phyloP scores from a whole-genome alignment of 2,888 invertebrate genomes.

The Spilarctia lutea region DNA sequence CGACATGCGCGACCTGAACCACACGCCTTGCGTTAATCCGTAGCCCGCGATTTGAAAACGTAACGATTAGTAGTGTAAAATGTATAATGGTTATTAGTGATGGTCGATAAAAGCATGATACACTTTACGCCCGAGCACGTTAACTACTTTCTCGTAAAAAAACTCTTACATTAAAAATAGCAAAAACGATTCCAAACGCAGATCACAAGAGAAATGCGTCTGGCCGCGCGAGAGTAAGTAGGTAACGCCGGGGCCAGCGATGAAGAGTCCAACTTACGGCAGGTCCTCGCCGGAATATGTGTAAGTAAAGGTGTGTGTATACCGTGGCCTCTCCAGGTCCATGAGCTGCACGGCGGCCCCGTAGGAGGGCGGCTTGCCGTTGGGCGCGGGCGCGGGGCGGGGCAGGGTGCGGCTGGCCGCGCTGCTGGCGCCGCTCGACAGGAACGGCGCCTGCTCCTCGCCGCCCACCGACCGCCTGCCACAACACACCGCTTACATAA shows the following conservation, averaged over 20 bases:
- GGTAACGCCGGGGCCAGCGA: neutral
- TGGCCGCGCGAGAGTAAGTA: neutral
- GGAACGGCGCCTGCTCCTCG: slow-evolving; percentile 94
- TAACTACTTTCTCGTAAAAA: slow-evolving; percentile 7
- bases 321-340: slow-evolving; percentile 77
- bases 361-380: slow-evolving; percentile 86
- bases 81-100: slow-evolving; percentile 23
- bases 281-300: slow-evolving; percentile 21
- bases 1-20: slow-evolving; percentile 72
- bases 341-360: slow-evolving; percentile 87
- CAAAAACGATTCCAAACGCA: neutral
- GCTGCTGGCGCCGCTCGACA: slow-evolving; percentile 85
- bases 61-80: slow-evolving; percentile 21
- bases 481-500: neutral
- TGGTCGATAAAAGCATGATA: slow-evolving; percentile 25
- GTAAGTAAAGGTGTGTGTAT: slow-evolving; percentile 28
- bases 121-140: slow-evolving; percentile 23
- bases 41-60: neutral
- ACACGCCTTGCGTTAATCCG: neutral
- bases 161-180: too few relatives aligned
- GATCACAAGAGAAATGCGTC: neutral
- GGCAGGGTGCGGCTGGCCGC: slow-evolving; percentile 83
- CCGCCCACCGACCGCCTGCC: slow-evolving; percentile 92
- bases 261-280: slow-evolving; percentile 19
- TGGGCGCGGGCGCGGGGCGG: slow-evolving; percentile 88